Evolutionary conservation across 2,113 vertebrate species (phyloP).

Genomic region (Tragelaphus imberbis): DNA sequence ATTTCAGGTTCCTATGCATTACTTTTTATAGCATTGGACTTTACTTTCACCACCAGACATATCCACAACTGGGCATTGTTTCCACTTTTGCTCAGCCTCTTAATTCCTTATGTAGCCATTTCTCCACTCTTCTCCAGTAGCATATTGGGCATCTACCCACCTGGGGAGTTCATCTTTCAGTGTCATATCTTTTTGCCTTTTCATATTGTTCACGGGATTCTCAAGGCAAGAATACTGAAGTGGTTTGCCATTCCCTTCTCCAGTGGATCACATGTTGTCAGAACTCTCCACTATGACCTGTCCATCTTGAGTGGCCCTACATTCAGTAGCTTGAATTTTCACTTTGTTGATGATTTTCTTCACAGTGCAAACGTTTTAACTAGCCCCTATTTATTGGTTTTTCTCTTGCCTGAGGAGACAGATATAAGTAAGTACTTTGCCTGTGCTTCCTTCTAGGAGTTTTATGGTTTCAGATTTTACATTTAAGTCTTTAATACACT

Average conservation of each 20-base stretch:
- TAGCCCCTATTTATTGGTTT: neutral
- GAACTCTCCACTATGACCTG: neutral
- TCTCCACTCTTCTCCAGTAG: neutral
- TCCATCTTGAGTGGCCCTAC: neutral
- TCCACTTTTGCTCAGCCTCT: neutral
- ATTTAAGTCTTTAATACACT: neutral
- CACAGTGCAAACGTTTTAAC: neutral
- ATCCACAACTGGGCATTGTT: neutral
- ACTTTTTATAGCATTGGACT: neutral
- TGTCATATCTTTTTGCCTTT: neutral
- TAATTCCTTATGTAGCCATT: neutral
- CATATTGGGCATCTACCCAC: neutral
- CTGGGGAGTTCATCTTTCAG: neutral
- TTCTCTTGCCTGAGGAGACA: neutral
- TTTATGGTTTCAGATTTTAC: neutral
- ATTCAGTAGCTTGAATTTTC: neutral
- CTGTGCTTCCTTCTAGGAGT: neutral
- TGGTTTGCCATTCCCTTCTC: neutral
- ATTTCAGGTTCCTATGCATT: neutral
- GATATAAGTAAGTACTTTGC: neutral
- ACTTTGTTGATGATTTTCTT: neutral
- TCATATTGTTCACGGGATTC: neutral
- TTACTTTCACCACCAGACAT: neutral
- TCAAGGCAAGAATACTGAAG: neutral
- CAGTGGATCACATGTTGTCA: neutral